These are phyloP conservation scores for Tricholauxania praeusta DNA, from an alignment of 2,888 invertebrate species.

Conservation along the genomic window DNA sequence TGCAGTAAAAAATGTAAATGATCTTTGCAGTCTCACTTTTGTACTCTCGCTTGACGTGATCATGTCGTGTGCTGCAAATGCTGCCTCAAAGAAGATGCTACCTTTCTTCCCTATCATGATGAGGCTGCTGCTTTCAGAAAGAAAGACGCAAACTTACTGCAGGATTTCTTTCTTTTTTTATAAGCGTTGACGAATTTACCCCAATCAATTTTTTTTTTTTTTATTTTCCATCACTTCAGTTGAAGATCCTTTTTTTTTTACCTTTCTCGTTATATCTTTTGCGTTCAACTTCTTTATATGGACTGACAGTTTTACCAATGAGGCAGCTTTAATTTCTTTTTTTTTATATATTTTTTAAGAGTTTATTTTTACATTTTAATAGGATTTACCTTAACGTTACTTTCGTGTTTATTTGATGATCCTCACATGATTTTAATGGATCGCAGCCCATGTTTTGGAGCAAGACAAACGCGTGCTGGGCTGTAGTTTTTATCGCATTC, in stretches of 20 bases:
- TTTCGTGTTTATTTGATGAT: slow-evolving; percentile 38
- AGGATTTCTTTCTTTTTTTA: background rate
- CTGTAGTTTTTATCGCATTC: background rate
- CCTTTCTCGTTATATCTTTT: background rate
- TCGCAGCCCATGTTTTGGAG: slow-evolving; percentile 17
- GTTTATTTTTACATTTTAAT: slow-evolving; percentile 53
- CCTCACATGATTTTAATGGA: slow-evolving; percentile 24
- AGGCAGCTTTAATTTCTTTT: background rate
- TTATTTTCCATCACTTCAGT: too few relatives aligned
- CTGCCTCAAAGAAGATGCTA: background rate
- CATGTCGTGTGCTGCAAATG: slow-evolving; percentile 10
- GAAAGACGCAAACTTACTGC: background rate
- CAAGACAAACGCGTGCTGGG: slow-evolving; percentile 24
- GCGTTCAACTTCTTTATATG: background rate
- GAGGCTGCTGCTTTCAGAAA: background rate
- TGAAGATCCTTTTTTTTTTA: slow-evolving; percentile 26
- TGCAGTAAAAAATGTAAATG: background rate
- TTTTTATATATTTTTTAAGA: slow-evolving; percentile 43
- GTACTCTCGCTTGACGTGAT: background rate
- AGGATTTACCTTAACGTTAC: slow-evolving; percentile 54
- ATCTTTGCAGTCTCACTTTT: background rate
- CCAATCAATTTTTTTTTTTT: background rate
- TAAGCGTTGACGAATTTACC: slow-evolving; percentile 8
- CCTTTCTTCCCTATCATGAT: background rate
- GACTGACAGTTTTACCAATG: too few relatives aligned